These are phyloP conservation scores for Chiloscyllium punctatum DNA, from an alignment of 2,797 vertebrate species.

Conservation along the genomic window DNA sequence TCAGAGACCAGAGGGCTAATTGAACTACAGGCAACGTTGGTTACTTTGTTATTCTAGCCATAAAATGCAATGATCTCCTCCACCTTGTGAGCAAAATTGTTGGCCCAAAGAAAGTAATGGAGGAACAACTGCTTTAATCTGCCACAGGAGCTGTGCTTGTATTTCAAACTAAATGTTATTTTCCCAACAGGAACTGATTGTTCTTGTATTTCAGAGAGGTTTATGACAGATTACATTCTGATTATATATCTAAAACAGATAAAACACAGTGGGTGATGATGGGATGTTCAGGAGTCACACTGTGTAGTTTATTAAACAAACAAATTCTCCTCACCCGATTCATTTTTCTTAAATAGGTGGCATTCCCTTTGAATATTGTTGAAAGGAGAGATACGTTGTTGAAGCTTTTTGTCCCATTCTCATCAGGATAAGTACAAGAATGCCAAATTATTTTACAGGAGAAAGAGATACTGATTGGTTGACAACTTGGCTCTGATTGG, in stretches of 20 bases:
- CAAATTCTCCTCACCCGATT: constrained; percentile 11
- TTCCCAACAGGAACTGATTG: constrained; percentile 26
- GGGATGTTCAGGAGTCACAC: background rate
- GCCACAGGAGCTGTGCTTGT: no score
- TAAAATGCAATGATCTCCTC: background rate
- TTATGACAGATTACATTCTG: background rate
- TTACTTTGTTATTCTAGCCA: background rate
- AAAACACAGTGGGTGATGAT: background rate
- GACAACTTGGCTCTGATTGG: background rate
- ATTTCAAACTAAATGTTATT: constrained; percentile 26
- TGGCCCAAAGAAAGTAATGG: background rate
- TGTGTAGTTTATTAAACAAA: background rate
- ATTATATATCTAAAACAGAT: constrained; percentile 2
- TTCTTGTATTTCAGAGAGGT: background rate
- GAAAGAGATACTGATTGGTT: background rate
- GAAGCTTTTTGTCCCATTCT: background rate
- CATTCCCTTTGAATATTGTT: background rate
- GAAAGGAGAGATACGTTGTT: background rate
- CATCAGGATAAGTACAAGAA: background rate
- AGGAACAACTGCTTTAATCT: background rate
- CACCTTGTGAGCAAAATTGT: background rate
- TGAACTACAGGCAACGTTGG: background rate
- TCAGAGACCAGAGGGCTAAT: background rate
- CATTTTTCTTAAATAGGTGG: background rate
- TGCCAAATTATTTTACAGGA: background rate